phyloP scores from a whole-genome alignment of 2,113 vertebrate genomes.

The Larimichthys crocea region DNA sequence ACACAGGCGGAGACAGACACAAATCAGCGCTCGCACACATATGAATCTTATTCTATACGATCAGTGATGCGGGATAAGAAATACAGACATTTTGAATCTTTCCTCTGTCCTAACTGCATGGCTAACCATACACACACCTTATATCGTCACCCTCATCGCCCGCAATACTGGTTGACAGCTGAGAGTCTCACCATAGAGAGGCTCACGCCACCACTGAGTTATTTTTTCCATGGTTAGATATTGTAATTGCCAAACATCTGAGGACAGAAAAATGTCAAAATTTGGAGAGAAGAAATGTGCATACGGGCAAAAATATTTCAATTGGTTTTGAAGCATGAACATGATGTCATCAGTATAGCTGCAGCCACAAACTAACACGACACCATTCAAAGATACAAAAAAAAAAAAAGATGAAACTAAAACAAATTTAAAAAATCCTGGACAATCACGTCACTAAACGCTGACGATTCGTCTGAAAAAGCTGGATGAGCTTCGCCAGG shows the following conservation, averaged over 20 bases:
- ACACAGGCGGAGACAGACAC: conserved; percentile 12
- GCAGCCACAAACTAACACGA: neutral
- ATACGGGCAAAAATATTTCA: neutral
- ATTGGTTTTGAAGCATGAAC: neutral
- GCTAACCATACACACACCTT: conserved; percentile 40
- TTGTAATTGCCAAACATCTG: neutral
- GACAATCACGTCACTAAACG: conserved; percentile 10
- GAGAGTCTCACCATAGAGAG: conserved; percentile 4
- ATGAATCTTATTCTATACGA: conserved; percentile 14
- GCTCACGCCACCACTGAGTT: neutral
- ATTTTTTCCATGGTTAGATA: neutral
- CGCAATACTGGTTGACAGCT: conserved; percentile 16
- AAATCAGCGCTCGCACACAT: neutral
- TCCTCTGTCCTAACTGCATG: conserved; percentile 11
- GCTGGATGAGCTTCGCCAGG: conserved; percentile 12
- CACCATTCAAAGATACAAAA: neutral
- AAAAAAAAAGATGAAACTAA: neutral
- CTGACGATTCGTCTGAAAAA: neutral
- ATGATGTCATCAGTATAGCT: neutral
- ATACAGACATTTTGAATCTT: conserved; percentile 7
- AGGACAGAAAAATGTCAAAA: neutral
- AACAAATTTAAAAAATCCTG: neutral
- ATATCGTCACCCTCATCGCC: conserved; percentile 42
- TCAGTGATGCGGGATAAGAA: conserved; percentile 28
- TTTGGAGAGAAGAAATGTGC: neutral